A percentile compares a stretch with the other conserved stretches of the same genome.
Conservation (phyloP, 2,797 vertebrate genomes). For the Parauchenoglanis ngamensis region DNA sequence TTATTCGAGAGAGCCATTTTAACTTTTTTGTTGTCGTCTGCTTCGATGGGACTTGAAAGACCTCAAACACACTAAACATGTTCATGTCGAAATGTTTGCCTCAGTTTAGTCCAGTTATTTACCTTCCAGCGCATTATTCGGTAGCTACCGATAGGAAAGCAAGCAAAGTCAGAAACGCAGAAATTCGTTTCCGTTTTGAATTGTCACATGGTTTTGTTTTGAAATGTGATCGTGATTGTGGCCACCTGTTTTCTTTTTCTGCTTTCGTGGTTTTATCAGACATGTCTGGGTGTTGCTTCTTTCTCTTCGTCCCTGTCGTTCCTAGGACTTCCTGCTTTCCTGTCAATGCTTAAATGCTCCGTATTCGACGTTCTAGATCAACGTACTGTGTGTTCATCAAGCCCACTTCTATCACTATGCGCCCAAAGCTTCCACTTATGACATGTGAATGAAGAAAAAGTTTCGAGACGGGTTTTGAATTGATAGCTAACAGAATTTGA, state of each 20-base stretch:
- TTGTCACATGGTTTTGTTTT: neutral
- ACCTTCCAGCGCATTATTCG: neutral
- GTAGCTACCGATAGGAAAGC: neutral
- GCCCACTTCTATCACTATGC: no score
- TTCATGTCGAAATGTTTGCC: neutral
- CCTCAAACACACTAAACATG: neutral
- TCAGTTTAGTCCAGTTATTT: neutral
- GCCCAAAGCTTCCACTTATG: no score
- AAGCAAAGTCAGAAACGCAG: neutral
- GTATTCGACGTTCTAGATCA: neutral
- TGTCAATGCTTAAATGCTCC: neutral
- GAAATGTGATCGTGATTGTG: neutral
- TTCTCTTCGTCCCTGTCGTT: neutral
- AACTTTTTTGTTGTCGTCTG: neutral
- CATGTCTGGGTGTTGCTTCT: neutral
- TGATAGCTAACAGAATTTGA: no score
- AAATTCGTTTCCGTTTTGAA: neutral
- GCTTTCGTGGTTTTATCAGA: neutral
- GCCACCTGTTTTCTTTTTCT: neutral
- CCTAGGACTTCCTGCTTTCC: neutral
- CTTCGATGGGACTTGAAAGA: neutral
- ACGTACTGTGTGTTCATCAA: no score
- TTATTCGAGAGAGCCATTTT: neutral
- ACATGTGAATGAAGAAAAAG: no score
- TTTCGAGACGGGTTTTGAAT: no score